Percentiles rank a stretch among this genome's conserved stretches.
phyloP scores from a whole-genome alignment of 2,888 invertebrate species.

The Drosophila tanythrix region DNA sequence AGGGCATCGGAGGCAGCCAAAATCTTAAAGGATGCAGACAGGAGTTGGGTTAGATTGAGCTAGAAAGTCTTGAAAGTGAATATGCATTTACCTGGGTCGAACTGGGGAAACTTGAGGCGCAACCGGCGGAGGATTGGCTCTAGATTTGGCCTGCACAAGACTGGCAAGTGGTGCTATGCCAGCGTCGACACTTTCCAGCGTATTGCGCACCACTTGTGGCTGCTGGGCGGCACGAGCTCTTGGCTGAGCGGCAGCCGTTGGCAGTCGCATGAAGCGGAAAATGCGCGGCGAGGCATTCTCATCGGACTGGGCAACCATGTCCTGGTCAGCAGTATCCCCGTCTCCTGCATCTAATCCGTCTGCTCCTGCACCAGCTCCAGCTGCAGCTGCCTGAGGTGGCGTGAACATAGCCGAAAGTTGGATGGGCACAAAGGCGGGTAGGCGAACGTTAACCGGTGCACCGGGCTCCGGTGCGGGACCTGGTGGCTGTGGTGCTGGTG shows the following conservation, averaged over 20 bases:
- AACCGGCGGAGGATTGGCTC: slow-evolving; percentile 58
- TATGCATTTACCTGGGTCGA: slow-evolving; percentile 42
- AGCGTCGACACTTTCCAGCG: slow-evolving; percentile 64
- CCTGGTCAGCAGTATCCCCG: slow-evolving; percentile 10
- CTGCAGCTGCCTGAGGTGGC: slow-evolving; percentile 69
- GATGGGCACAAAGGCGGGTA: slow-evolving; percentile 83
- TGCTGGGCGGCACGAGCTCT: slow-evolving; percentile 6
- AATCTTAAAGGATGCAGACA: slow-evolving; percentile 31
- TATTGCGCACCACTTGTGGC: slow-evolving; percentile 53
- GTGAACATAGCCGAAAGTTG: slow-evolving; percentile 83
- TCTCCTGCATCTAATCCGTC: not conserved
- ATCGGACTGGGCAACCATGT: slow-evolving; percentile 10
- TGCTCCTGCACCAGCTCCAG: not conserved
- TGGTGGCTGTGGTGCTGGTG: slow-evolving; percentile 14
- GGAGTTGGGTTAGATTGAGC: too few species aligned
- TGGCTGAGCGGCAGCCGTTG: slow-evolving; percentile 15
- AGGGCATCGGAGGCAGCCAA: slow-evolving; percentile 47
- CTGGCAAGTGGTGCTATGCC: slow-evolving; percentile 59
- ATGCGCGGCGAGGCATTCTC: slow-evolving; percentile 42
- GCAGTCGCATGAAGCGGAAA: slow-evolving; percentile 55
- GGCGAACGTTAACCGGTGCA: slow-evolving; percentile 74
- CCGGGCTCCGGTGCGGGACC: slow-evolving; percentile 30
- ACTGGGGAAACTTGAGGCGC: slow-evolving; percentile 27
- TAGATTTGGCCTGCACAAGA: slow-evolving; percentile 47
- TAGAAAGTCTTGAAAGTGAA: not conserved